Base-by-base conservation (phyloP, 2,797 vertebrate species). In the Botia almorhae region DNA sequence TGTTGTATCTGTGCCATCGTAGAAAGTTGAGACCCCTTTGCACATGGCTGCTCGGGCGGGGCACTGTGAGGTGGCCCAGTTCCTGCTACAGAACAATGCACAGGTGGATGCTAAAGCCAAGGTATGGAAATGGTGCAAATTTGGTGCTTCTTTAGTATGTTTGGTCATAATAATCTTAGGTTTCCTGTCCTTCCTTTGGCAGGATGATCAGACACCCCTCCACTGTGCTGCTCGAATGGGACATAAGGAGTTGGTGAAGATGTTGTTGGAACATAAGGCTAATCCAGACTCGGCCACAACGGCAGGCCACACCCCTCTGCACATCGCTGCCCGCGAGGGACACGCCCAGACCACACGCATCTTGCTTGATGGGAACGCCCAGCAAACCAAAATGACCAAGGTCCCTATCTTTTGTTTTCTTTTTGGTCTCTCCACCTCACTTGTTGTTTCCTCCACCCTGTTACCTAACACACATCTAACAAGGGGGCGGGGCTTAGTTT, bases 141-240 rank as follows among this genome's bases (percentile, higher is more conserved):
- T 55, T 26, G 23, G 23, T 26, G 23, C 23, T 1, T 26, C 23
- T 26, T 26, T 26, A 26, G 23, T 26, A 26, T 26, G 23, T 8
- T 39, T 39, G 36, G 36, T 39, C 36, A 39, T 39, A 39, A 8
- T 39, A 21, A 50, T 68, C 17, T 6, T 17, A 61, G 7, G 6
- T 53, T 19, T 60, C 13, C 6, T 69, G 19, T 73, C 7, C 79
- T 46, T 46, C 0, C 33, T 5, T 76, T 48, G 23, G 17, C 84
- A 99, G 97, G 97, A 99, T 0, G 97, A 99, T 86, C 97, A 99
- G 92, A 98, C 97, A 0, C 96, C 97, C 0, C 90, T 99, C 85
- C 96, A 99, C 93, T 99, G 97, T 87, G 97, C 97, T 0, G 94
- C 97, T 58, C 97, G 97, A 17, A 96, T 97, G 0, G 97, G 97